phyloP scores from a whole-genome alignment of 37 sponge, comb jelly and placozoan genomes.

The Mnemiopsis leidyi region DNA sequence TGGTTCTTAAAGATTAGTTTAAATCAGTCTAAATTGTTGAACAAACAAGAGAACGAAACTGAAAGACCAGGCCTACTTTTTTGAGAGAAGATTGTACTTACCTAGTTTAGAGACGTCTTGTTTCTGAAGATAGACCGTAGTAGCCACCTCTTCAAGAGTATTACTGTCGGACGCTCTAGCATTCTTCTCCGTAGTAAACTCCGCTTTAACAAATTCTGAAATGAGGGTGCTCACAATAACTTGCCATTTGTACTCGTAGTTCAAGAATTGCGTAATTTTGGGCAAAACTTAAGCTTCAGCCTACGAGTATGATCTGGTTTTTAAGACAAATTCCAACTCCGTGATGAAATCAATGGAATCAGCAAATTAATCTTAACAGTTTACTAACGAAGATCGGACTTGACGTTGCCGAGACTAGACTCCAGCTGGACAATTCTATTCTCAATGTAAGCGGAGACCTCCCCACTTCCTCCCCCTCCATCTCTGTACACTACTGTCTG shows the following conservation, averaged over 20 bases:
- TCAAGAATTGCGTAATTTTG: no score
- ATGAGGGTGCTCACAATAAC: no score
- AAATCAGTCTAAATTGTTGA: no score
- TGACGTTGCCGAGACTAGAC: neutral
- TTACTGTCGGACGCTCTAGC: neutral
- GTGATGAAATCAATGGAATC: neutral
- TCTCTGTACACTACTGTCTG: conserved; percentile 1
- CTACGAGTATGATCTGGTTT: no score
- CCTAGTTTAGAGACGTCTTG: neutral
- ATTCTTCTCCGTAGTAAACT: neutral
- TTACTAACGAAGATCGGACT: neutral
- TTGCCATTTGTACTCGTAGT: no score
- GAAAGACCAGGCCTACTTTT: no score
- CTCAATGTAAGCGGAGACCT: conserved; percentile 14
- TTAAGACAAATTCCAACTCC: neutral
- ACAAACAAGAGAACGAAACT: no score
- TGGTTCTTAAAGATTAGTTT: no score
- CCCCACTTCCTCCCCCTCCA: neutral
- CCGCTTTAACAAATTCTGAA: neutral
- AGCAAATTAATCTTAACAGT: neutral
- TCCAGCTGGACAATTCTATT: conserved; percentile 9
- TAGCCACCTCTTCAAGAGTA: conserved; percentile 12
- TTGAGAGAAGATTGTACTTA: no score
- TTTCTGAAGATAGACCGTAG: conserved; percentile 5
- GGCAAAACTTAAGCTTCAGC: no score